phyloP scores from a whole-genome alignment of 2,888 invertebrate genomes.

The Cosmopolites sordidus region DNA sequence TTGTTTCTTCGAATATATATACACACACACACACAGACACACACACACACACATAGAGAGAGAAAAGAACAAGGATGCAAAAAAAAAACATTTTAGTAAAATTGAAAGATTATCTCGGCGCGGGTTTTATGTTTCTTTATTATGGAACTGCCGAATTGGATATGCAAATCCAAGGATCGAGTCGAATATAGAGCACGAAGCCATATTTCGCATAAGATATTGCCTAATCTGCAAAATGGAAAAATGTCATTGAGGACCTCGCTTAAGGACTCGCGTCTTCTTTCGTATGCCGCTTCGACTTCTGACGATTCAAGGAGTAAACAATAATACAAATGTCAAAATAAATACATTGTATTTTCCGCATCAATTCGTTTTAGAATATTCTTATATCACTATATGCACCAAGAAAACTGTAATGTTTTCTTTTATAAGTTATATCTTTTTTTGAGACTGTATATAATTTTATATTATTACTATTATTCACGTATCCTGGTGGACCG shows the following conservation, averaged over 20 bases:
- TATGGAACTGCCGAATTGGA: conserved; percentile 28
- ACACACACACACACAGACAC: too few species aligned
- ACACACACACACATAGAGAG: background rate
- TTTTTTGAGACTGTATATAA: too few species aligned
- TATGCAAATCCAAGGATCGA: conserved; percentile 26
- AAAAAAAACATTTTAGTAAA: conserved; percentile 27
- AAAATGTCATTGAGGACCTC: conserved; percentile 16
- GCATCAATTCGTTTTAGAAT: too few species aligned
- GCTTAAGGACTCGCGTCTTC: background rate
- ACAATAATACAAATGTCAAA: too few species aligned
- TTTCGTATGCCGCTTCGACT: background rate
- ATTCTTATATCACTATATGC: too few species aligned
- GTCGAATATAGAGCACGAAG: conserved; percentile 1
- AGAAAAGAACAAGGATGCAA: background rate
- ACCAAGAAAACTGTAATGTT: too few species aligned
- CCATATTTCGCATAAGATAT: conserved; percentile 26
- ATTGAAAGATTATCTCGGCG: conserved; percentile 27
- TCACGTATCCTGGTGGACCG: too few species aligned
- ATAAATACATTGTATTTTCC: too few species aligned
- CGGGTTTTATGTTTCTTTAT: conserved; percentile 24
- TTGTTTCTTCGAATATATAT: too few species aligned
- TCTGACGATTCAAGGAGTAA: too few species aligned
- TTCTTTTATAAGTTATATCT: too few species aligned
- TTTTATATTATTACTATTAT: too few species aligned
- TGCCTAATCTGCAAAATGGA: conserved; percentile 27